Evolutionary conservation across 2,113 vertebrate genomes (phyloP), one percentile per base, ranked within the genome.

Genomic region (Pterophyllum scalare): DNA sequence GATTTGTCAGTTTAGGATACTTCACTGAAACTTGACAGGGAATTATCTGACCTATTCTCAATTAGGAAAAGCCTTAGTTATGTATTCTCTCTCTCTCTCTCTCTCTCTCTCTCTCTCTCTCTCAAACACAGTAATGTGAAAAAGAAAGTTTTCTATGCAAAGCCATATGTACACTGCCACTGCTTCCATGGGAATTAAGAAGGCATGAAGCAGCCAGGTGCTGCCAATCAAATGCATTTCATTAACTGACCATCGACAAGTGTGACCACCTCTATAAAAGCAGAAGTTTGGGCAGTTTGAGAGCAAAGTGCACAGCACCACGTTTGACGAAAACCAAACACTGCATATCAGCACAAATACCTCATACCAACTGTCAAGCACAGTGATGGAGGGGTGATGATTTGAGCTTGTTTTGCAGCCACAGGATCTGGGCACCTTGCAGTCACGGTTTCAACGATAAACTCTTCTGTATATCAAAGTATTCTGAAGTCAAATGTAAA

Each of bases 401-500:
- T 49, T 49, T 49, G 64, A 22, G 40, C 22, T 67, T 26, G 40
- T 67, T 67, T 67, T 70, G 22, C 3, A 7, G 40, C 24, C 40
- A 70, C 40, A 70, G 64, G 64, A 70, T 40, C 64, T 28, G 64
- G 43, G 64, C 40, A 70, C 64, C 64, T 70, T 70, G 64, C 64
- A 70, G 64, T 49, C 64, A 20, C 40, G 49, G 43, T 49, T 19
- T 49, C 49, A 40, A 49, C 65, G 24, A 49, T 24, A 20, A 70
- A 70, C 65, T 70, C 65, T 28, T 70, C 65, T 28, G 65, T 70
- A 49, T 49, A 67, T 22, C 22, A 13, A 70, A 49, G 43, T 49
- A 49, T 70, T 49, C 24, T 70, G 20, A 1, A 70, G 43, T 28
- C 65, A 49, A 70, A 70, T 70, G 11, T 70, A 8, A 38, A 38